Conservation (phyloP, 2,888 invertebrate genomes). For the Ochropacha duplaris region DNA sequence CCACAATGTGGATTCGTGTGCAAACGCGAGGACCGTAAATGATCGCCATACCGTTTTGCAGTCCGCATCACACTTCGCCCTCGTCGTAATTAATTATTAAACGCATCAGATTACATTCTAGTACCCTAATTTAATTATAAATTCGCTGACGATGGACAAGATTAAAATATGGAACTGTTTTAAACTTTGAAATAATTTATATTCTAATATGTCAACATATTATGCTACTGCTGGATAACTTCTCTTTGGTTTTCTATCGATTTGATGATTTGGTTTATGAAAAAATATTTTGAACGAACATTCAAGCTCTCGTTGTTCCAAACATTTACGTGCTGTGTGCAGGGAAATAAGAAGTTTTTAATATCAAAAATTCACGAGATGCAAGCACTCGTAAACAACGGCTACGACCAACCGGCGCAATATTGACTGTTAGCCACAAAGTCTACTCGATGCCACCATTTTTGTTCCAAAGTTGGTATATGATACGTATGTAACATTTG, state of each 20-base stretch:
- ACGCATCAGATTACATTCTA: not conserved
- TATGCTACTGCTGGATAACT: no score
- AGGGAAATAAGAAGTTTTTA: not conserved
- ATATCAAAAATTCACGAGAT: not conserved
- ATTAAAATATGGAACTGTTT: not conserved
- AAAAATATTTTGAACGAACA: not conserved
- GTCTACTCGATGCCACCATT: not conserved
- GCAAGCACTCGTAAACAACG: not conserved
- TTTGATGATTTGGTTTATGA: not conserved
- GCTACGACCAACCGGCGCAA: not conserved
- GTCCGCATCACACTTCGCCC: not conserved
- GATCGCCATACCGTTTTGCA: not conserved
- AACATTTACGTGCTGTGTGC: not conserved
- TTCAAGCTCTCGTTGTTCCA: not conserved
- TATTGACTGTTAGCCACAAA: no score
- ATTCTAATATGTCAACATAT: no score
- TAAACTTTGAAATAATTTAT: no score
- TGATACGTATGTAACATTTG: not conserved
- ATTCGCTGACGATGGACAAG: not conserved
- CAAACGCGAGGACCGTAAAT: not conserved
- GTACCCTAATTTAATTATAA: not conserved
- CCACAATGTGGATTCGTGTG: not conserved
- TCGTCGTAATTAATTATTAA: not conserved
- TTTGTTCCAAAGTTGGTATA: not conserved
- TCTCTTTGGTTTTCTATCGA: no score